phyloP scores from a whole-genome alignment of 1,140 invertebrate genomes.

The Rhopalosiphum maidis region DNA sequence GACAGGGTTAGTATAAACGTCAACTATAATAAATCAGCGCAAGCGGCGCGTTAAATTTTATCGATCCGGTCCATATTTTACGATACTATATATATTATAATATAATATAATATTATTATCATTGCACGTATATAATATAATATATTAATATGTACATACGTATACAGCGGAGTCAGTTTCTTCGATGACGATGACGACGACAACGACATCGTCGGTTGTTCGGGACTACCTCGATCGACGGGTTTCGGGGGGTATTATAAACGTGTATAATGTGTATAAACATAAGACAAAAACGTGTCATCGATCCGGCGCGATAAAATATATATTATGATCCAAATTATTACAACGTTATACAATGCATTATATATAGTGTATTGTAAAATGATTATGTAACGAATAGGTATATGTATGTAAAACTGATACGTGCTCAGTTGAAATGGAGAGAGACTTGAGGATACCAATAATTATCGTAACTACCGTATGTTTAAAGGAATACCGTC shows the following conservation, averaged over 20 bases:
- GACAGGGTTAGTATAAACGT: background rate
- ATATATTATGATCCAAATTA: background rate
- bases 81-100: background rate
- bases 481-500: background rate
- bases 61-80: constrained; percentile 56
- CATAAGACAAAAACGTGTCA: background rate
- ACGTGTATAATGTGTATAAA: background rate
- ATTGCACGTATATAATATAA: background rate
- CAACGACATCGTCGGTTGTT: background rate
- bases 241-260: background rate
- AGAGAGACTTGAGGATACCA: background rate
- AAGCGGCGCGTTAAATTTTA: constrained; percentile 49
- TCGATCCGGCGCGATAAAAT: background rate
- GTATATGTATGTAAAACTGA: background rate
- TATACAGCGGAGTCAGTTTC: background rate
- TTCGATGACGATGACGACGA: background rate
- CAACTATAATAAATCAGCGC: constrained; percentile 42
- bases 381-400: background rate
- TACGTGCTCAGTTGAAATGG: background rate
- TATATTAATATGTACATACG: background rate
- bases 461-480: background rate
- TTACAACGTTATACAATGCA: background rate
- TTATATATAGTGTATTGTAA: background rate
- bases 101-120: constrained; percentile 20
- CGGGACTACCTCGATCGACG: background rate